phyloP scores from a whole-genome alignment of 2,888 invertebrate species.

The Mamestra brassicae region DNA sequence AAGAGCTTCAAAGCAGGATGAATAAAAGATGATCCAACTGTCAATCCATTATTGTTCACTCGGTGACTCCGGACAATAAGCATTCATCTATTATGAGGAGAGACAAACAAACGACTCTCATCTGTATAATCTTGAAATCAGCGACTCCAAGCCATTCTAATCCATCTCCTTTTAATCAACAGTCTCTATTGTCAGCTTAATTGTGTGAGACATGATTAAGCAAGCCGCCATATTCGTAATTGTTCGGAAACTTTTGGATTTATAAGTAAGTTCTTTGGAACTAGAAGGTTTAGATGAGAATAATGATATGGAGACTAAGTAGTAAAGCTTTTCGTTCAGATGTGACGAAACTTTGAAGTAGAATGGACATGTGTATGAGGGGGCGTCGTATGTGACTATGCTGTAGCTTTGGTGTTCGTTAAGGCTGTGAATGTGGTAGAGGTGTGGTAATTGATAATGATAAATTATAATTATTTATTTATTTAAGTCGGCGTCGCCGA shows the following conservation, averaged over 20 bases:
- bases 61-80: slow-evolving; percentile 53
- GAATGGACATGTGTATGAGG: slow-evolving; percentile 21
- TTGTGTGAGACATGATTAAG: slow-evolving; percentile 68
- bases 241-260: slow-evolving; percentile 63
- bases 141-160: slow-evolving; percentile 67
- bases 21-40: slow-evolving; percentile 61
- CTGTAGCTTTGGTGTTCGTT: neutral
- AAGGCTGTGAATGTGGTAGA: neutral
- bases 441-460: too few relatives aligned
- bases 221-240: slow-evolving; percentile 54
- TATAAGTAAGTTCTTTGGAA: slow-evolving; percentile 62
- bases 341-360: slow-evolving; percentile 54
- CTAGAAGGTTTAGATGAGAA: slow-evolving; percentile 58
- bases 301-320: slow-evolving; percentile 56
- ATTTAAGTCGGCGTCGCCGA: too few relatives aligned
- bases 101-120: slow-evolving; percentile 59
- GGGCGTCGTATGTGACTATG: slow-evolving; percentile 6
- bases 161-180: slow-evolving; percentile 73
- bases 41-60: slow-evolving; percentile 66
- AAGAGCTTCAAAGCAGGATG: slow-evolving; percentile 43
- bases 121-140: slow-evolving; percentile 71
- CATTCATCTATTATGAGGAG: slow-evolving; percentile 54
- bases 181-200: slow-evolving; percentile 72
- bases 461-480: too few relatives aligned
- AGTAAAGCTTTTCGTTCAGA: slow-evolving; percentile 53